These are phyloP conservation scores for Sapajus apella DNA, from an alignment of 2,113 vertebrate genomes.

Conservation along the genomic window DNA sequence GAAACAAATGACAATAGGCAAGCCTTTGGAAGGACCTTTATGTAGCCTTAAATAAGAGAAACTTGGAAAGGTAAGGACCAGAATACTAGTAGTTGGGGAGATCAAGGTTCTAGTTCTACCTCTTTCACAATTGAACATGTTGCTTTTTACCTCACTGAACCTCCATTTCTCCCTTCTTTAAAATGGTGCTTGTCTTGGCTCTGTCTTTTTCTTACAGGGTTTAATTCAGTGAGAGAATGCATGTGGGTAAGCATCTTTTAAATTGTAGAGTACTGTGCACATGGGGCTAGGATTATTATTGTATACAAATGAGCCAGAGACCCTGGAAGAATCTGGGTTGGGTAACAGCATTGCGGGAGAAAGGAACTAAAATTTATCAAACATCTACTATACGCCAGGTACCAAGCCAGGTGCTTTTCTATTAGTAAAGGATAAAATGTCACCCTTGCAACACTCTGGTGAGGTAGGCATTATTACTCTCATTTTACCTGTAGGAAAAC, in stretches of 20 bases:
- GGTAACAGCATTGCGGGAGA: background rate
- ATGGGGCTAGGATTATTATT: slow-evolving; percentile 9
- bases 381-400: background rate
- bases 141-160: background rate
- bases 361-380: slow-evolving; percentile 43
- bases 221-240: background rate
- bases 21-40: background rate
- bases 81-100: background rate
- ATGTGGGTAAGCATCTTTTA: background rate
- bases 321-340: background rate
- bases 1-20: slow-evolving; percentile 51
- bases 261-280: background rate
- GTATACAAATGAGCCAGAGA: background rate
- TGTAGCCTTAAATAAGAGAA: slow-evolving; percentile 20
- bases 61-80: background rate
- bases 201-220: background rate
- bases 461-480: background rate
- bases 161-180: slow-evolving; percentile 2
- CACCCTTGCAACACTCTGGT: background rate
- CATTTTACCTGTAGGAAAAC: slow-evolving; percentile 39
- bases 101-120: background rate
- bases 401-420: background rate
- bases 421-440: background rate
- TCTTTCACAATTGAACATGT: slow-evolving; percentile 19
- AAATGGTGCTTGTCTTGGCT: slow-evolving; percentile 32